Base-by-base conservation (phyloP, 35 echinoderm and acorn worm genomes). In the Lytechinus pictus region DNA sequence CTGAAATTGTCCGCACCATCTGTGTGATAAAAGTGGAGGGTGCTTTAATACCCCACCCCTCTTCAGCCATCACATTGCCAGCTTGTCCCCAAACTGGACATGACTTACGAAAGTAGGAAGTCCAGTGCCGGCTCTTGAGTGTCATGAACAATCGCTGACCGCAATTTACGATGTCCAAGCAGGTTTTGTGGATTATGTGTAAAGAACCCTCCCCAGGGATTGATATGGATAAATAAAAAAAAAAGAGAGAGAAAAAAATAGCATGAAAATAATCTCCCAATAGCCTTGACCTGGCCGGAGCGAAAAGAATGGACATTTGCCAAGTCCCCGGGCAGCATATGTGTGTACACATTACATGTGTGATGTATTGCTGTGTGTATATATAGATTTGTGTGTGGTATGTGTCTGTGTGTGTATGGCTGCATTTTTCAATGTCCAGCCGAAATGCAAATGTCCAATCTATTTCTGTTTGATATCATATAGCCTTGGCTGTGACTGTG, bases 111-210 rank as follows among this genome's bases (percentile, higher is more conserved):
- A 71, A 71, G 61, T 71, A 71, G 61, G 61, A 71, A 71, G 61
- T 71, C 61, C 61, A 71, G 14, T 71, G 4, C 61, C 6, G 61
- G 87, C 87, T 89, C 52, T 10, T 21, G 28, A 33, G 28, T 89
- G 87, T 89, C 87, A 89, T 89, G 28, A 89, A 89, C 87, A 44
- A 89, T 89, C 28, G 87, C 87, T 12, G 87, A 89, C 87, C 87
- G 24, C 87, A 89, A 89, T 89, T 89, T 89, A 89, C 52, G 87
- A 89, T 89, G 87, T 89, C 87, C 87, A 89, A 89, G 52, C 28
- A 89, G 52, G 87, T 33, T 53, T 89, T 33, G 28, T 28, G 52
- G 87, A 89, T 89, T 89, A 89, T 89, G 87, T 89, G 87, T 89
- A 53, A 33, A 71, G 61, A 51, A 89, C 14, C 52, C 87, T 89